phyloP scores from a whole-genome alignment of 2,888 invertebrate genomes.

The Epirrita christyi region DNA sequence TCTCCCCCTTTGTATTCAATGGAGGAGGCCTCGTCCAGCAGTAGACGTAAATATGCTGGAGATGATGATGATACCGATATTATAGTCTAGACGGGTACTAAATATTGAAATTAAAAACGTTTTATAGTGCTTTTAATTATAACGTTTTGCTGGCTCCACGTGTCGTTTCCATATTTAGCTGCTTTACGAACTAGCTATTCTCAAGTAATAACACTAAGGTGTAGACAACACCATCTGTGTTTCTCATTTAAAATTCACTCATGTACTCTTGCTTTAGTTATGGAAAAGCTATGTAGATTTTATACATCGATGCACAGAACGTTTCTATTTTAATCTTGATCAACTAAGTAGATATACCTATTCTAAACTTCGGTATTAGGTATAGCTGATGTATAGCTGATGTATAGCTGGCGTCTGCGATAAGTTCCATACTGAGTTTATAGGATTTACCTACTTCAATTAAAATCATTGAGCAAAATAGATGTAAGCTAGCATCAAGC shows the following conservation, averaged over 20 bases:
- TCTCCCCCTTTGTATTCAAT: too few species aligned
- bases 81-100: too few species aligned
- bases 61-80: too few species aligned
- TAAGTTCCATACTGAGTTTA: too few species aligned
- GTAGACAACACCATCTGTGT: slow-evolving; percentile 3
- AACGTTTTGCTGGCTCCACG: neutral
- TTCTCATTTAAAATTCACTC: slow-evolving; percentile 5
- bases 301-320: neutral
- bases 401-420: too few species aligned
- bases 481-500: too few species aligned
- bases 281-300: slow-evolving; percentile 4
- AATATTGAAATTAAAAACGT: too few species aligned
- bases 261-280: slow-evolving; percentile 6
- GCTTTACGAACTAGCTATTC: slow-evolving; percentile 11
- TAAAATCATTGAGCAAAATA: too few species aligned
- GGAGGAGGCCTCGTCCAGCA: too few species aligned
- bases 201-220: neutral
- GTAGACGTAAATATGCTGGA: too few species aligned
- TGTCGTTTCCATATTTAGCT: slow-evolving; percentile 14
- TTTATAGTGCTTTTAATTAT: slow-evolving; percentile 4
- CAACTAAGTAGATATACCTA: neutral
- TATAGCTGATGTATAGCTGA: slow-evolving; percentile 2
- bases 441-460: too few species aligned
- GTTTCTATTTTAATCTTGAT: neutral
- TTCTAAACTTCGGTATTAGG: slow-evolving; percentile 7